Evolutionary conservation across 2,797 vertebrate genomes (phyloP).

Genomic region (Neostethus bicornis): DNA sequence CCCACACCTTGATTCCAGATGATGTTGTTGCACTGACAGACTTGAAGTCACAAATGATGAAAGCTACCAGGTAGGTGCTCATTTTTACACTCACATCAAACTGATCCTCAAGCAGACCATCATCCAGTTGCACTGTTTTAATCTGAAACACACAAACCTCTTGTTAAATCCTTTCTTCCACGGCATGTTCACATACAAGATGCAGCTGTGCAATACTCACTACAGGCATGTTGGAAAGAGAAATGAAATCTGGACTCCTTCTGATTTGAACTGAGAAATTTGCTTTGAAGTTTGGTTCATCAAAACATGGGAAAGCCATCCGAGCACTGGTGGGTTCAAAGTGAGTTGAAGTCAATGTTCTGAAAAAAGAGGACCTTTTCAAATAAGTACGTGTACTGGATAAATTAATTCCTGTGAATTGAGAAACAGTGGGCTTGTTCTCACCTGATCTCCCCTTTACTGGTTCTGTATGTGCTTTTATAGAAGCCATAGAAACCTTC

Average conservation of each 20-base stretch:
- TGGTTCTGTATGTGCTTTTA: slow-evolving; percentile 79
- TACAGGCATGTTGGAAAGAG: slow-evolving; percentile 83
- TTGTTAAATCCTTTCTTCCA: neutral
- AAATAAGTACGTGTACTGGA: neutral
- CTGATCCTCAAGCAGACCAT: slow-evolving; percentile 75
- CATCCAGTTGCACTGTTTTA: slow-evolving; percentile 65
- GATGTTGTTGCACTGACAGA: slow-evolving; percentile 72
- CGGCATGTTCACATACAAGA: neutral
- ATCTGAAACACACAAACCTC: slow-evolving; percentile 59
- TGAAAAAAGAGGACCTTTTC: slow-evolving; percentile 30
- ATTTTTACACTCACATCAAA: slow-evolving; percentile 81
- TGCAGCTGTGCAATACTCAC: slow-evolving; percentile 58
- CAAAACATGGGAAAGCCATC: slow-evolving; percentile 83
- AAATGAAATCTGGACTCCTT: slow-evolving; percentile 71
- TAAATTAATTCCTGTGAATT: neutral
- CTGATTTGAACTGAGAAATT: slow-evolving; percentile 81
- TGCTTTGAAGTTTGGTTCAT: slow-evolving; percentile 83
- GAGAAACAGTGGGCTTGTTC: neutral
- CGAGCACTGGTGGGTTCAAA: slow-evolving; percentile 82
- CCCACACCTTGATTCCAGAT: slow-evolving; percentile 78
- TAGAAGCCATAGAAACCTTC: slow-evolving; percentile 84
- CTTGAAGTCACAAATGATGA: slow-evolving; percentile 82
- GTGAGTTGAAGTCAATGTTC: slow-evolving; percentile 79
- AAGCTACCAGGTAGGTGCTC: slow-evolving; percentile 83
- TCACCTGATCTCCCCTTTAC: slow-evolving; percentile 77